These are phyloP conservation scores for Laspeyria flexula DNA, from an alignment of 2,888 invertebrate genomes.

Conservation along the genomic window DNA sequence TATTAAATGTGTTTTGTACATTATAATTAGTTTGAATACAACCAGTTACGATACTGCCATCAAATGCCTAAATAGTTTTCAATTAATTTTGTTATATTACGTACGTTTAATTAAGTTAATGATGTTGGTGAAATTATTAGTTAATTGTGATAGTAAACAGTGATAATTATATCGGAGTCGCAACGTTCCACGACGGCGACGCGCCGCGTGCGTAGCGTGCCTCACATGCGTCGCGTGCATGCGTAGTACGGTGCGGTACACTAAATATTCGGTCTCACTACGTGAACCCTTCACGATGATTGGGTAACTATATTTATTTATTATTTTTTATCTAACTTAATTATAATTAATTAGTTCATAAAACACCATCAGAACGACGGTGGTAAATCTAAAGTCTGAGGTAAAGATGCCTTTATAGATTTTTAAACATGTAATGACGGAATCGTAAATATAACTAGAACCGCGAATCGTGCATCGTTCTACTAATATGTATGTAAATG, in stretches of 20 bases:
- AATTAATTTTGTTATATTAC: constrained; percentile 70
- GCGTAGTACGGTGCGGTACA: constrained; percentile 25
- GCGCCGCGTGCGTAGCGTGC: neutral
- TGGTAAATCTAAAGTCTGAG: constrained; percentile 86
- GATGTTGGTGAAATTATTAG: constrained; percentile 79
- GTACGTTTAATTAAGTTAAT: constrained; percentile 68
- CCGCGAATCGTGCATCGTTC: constrained; percentile 80
- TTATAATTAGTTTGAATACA: constrained; percentile 80
- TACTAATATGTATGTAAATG: constrained; percentile 74
- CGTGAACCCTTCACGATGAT: constrained; percentile 65
- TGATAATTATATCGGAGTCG: constrained; percentile 63
- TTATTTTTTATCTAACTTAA: constrained; percentile 75
- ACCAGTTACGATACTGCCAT: constrained; percentile 85
- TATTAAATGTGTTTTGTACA: constrained; percentile 74
- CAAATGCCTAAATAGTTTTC: constrained; percentile 84
- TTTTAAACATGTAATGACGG: constrained; percentile 79
- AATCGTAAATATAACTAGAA: constrained; percentile 73
- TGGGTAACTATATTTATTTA: constrained; percentile 81
- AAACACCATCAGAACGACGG: constrained; percentile 79
- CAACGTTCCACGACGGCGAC: constrained; percentile 12
- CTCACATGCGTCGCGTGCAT: constrained; percentile 12
- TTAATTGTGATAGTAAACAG: constrained; percentile 81
- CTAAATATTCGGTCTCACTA: constrained; percentile 55
- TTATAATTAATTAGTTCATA: constrained; percentile 78
- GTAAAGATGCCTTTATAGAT: constrained; percentile 86